Evolutionary conservation across 2,113 vertebrate genomes (phyloP), one percentile per base, ranked within the genome.

Genomic region (Sitta europaea): DNA sequence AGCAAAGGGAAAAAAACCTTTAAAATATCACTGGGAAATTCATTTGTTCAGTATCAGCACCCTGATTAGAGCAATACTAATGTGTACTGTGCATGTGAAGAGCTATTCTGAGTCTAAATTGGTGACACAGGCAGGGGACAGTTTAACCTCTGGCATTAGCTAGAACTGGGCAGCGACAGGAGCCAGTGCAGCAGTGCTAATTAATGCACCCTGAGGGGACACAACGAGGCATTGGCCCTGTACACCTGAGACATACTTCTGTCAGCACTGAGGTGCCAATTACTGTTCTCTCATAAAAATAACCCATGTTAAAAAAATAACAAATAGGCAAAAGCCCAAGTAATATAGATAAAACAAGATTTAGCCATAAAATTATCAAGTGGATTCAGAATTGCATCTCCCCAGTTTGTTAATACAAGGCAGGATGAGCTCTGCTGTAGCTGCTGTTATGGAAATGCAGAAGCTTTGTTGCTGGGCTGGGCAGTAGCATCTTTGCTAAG

Each of bases 181-280:
- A 94, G 92, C 85, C 90, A 96, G 88, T 83, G 94, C 92, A 95
- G 86, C 43, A 84, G 78, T 61, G 79, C 76, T 94, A 94, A 96
- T 94, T 94, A 97, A 94, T 75, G 88, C 78, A 94, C 90, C 94
- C 94, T 90, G 85, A 93, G 82, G 94, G 82, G 96, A 94, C 85
- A 51, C 84, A 86, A 74, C 4, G 8, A 88, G 78, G 72, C 94
- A 88, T 29, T 96, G 96, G 95, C 72, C 66, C 48, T 53, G 65
- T 48, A 83, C 92, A 96, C 92, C 92, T 88, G 86, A 95, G 92
- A 93, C 88, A 53, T 16, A 59, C 85, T 95, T 93, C 92, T 86
- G 92, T 93, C 62, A 8, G 59, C 6, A 11, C 67, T 3, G 16
- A 74, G 90, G 38, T 92, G 92, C 90, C 94, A 97, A 55, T 88